Conservation (phyloP, 2,888 invertebrate genomes). For the Eledona agricola region DNA sequence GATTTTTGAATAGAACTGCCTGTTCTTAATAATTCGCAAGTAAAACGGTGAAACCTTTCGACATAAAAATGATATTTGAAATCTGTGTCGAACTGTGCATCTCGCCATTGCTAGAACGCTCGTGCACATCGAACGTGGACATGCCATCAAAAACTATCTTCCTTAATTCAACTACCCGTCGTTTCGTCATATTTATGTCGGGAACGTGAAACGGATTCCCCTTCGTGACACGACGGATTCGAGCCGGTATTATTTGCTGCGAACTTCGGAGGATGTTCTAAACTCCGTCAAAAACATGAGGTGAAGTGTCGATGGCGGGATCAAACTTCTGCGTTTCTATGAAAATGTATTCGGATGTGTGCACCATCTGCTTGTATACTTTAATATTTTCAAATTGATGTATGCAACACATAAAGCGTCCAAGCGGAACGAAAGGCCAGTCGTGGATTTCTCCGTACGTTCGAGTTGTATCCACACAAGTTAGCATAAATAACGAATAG, state of each 20-base stretch:
- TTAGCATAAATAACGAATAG: slow-evolving; percentile 15
- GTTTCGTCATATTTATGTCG: slow-evolving; percentile 24
- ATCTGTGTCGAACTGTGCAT: no score
- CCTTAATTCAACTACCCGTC: slow-evolving; percentile 19
- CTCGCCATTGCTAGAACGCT: no score
- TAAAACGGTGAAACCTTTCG: no score
- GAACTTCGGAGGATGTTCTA: slow-evolving; percentile 24
- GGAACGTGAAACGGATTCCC: slow-evolving; percentile 19
- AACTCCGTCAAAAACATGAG: slow-evolving; percentile 33
- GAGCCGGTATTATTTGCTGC: slow-evolving; percentile 25
- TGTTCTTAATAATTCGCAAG: no score
- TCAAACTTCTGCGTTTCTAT: slow-evolving; percentile 23
- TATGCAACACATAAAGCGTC: no score
- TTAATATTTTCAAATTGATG: slow-evolving; percentile 4
- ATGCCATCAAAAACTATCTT: slow-evolving; percentile 9
- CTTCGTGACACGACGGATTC: slow-evolving; percentile 27
- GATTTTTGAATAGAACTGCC: no score
- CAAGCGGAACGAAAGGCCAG: no score
- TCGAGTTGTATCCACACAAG: background rate
- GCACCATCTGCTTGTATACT: slow-evolving; percentile 11
- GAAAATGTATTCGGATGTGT: slow-evolving; percentile 24
- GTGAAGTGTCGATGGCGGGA: slow-evolving; percentile 25
- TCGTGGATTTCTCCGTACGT: background rate
- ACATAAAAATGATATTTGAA: no score
- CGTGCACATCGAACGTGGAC: no score